Percentiles rank a stretch among this genome's conserved stretches.
Conservation (phyloP, 2,888 invertebrate genomes). For the Hipparchia sbordonii region DNA sequence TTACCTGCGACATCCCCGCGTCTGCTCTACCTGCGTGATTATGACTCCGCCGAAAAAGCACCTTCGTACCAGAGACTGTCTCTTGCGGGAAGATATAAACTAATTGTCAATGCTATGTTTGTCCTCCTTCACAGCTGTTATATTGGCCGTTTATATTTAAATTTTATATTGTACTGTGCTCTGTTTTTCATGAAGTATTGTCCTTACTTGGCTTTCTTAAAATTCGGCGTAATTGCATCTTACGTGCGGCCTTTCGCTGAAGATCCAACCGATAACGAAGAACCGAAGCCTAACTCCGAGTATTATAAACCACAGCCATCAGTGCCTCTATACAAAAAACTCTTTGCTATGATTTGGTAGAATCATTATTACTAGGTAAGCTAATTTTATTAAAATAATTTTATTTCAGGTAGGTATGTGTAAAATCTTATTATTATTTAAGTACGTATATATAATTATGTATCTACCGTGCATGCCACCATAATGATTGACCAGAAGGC, state of each 20-base stretch:
- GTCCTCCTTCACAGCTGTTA: constrained; percentile 64
- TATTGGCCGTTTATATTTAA: constrained; percentile 84
- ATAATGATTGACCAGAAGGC: no score
- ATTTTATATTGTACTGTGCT: constrained; percentile 81
- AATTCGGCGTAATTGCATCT: constrained; percentile 84
- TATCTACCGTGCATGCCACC: no score
- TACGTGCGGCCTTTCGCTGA: constrained; percentile 82
- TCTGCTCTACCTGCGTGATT: constrained; percentile 67
- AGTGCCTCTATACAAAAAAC: constrained; percentile 51
- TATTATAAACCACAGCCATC: constrained; percentile 51
- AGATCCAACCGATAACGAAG: constrained; percentile 59
- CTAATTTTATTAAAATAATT: no score
- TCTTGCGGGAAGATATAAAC: constrained; percentile 55
- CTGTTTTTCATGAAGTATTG: constrained; percentile 85
- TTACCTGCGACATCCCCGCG: constrained; percentile 51
- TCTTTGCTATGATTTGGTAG: constrained; percentile 13
- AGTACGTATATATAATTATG: no score
- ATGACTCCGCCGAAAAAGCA: constrained; percentile 64
- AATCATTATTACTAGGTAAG: neutral
- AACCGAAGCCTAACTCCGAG: constrained; percentile 63
- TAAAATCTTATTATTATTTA: no score
- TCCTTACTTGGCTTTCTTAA: constrained; percentile 87
- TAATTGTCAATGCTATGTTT: constrained; percentile 50
- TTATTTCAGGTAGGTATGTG: no score
- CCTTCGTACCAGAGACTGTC: constrained; percentile 70